Base-by-base conservation (phyloP, 2,888 invertebrate species). In the Charanyca ferruginea region DNA sequence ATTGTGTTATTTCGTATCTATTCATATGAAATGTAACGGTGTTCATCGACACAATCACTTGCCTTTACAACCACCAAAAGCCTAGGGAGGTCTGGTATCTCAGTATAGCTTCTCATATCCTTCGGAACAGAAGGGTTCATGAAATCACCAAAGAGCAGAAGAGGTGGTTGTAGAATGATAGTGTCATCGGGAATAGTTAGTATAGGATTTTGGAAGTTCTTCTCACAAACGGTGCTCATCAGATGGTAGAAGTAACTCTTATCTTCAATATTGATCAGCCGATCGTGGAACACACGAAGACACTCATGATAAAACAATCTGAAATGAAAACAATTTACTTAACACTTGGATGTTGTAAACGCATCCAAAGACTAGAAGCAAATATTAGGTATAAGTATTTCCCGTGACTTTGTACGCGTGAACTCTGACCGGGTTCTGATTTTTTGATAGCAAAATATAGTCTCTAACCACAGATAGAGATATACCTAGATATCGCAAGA, bases 241-340 rank as follows among this genome's bases (percentile, higher is more conserved):
- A 98, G 93, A 49, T 96, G 96, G 85, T 97, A 97, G 85, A 99
- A 98, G 89, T 98, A 97, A 25, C 95, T 96, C 88, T 98, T 97
- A 90, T 99, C 99, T 79, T 98, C 96, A 18, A 96, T 91, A 87
- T 98, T 98, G 64, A 98, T 97, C 23, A 99, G 94, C 1, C 99
- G 97, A 89, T 99, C 99, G 91, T 98, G 98, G 90, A 98, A 99
- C 2, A 99, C 98, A 28, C 99, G 96, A 63, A 98, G 96, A 66
- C 98, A 98, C 93, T 99, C 99, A 88, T 99, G 99, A 80, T 98
- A 98, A 94, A 98, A 99, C 9, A 99, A 93, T 79, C 98, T 97
- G 84, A 3, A 91, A 76, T 18, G 2, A 28, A 5, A 32, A 44
- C 0, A n/a, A 2, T 35, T 42, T 18, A 44, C 5, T n/a, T 11